phyloP scores from a whole-genome alignment of 2,113 vertebrate genomes.

The Callospermophilus lateralis region DNA sequence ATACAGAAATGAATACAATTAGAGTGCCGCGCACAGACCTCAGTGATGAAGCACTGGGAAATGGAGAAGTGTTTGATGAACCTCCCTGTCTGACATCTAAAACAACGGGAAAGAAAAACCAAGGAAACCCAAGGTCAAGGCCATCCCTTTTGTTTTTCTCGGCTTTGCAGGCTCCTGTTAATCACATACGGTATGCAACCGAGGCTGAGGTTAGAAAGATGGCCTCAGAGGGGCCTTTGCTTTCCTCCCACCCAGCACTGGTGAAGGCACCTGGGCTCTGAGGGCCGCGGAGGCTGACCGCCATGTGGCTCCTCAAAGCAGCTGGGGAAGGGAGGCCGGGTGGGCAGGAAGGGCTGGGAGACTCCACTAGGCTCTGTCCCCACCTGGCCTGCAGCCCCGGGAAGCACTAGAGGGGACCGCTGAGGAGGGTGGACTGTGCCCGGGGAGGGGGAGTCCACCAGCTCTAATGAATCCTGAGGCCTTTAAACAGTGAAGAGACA shows the following conservation, averaged over 20 bases:
- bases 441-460: not conserved
- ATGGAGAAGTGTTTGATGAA: not conserved
- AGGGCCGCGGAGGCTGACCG: no score
- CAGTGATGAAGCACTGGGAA: not conserved
- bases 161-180: not conserved
- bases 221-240: not conserved
- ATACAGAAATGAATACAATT: not conserved
- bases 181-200: not conserved
- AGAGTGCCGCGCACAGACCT: not conserved
- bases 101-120: not conserved
- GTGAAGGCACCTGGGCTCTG: not conserved
- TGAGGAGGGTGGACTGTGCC: not conserved
- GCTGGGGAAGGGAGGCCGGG: fast-evolving
- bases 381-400: not conserved
- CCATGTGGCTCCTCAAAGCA: not conserved
- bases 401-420: not conserved
- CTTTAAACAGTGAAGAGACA: not conserved
- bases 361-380: not conserved
- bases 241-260: not conserved
- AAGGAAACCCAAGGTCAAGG: not conserved
- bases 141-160: not conserved
- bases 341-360: not conserved
- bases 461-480: not conserved
- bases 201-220: not conserved
- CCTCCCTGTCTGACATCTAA: not conserved